Conservation (phyloP, 1,140 invertebrate genomes). For the Cyclina sinensis region DNA sequence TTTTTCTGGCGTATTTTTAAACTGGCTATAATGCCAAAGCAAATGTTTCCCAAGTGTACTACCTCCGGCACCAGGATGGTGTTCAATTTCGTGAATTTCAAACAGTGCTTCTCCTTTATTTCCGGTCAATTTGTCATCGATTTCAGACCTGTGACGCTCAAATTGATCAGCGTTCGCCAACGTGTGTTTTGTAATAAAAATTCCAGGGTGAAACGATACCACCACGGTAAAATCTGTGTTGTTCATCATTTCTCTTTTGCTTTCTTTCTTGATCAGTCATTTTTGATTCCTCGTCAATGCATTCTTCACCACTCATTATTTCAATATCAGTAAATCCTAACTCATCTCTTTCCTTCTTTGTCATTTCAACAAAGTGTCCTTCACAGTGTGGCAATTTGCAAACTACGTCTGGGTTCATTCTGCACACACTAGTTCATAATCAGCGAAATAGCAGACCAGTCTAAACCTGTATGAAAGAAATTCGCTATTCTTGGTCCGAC, state of each 20-base stretch:
- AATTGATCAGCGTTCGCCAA: slow-evolving; percentile 33
- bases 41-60: slow-evolving; percentile 53
- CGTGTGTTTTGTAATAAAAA: slow-evolving; percentile 44
- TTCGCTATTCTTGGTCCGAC: neutral
- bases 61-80: slow-evolving; percentile 56
- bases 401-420: neutral
- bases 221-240: slow-evolving; percentile 39
- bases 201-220: slow-evolving; percentile 41
- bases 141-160: neutral
- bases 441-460: neutral
- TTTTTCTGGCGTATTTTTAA: slow-evolving; percentile 5
- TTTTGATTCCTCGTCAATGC: neutral
- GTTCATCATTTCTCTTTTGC: neutral
- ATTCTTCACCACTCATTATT: slow-evolving; percentile 39
- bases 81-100: slow-evolving; percentile 42
- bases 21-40: slow-evolving; percentile 57
- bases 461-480: neutral
- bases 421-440: neutral
- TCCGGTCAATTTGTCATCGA: neutral
- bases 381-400: slow-evolving; percentile 24
- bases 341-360: slow-evolving; percentile 30
- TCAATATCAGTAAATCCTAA: slow-evolving; percentile 9
- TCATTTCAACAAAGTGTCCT: slow-evolving; percentile 6
- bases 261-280: slow-evolving; percentile 38
- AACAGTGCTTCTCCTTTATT: slow-evolving; percentile 36